Percentiles rank a stretch among this genome's conserved stretches.
Conservation (phyloP, 2,888 invertebrate genomes). For the Pheosia gnoma region DNA sequence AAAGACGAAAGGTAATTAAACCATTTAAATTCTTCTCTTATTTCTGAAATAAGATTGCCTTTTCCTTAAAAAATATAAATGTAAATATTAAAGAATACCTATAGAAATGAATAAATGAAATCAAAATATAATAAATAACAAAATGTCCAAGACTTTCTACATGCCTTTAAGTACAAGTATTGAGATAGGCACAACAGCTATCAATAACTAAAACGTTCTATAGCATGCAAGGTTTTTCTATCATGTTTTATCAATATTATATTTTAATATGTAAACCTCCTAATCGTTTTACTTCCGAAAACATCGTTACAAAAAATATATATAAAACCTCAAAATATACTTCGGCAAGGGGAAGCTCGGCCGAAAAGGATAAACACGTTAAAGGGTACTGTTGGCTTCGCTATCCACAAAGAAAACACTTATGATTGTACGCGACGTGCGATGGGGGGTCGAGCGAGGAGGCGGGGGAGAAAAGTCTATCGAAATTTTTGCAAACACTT, state of each 20-base stretch:
- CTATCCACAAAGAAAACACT: constrained; percentile 83
- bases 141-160: too few relatives aligned
- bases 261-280: constrained; percentile 24
- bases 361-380: constrained; percentile 80
- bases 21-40: too few relatives aligned
- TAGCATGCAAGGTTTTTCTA: too few relatives aligned
- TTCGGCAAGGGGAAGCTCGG: constrained; percentile 65
- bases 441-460: constrained; percentile 44
- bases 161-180: too few relatives aligned
- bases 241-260: neutral
- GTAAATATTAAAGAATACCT: too few relatives aligned
- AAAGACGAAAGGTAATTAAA: too few relatives aligned
- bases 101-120: too few relatives aligned
- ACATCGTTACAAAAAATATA: constrained; percentile 49
- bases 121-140: too few relatives aligned
- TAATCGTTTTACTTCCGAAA: constrained; percentile 44
- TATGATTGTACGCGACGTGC: constrained; percentile 63
- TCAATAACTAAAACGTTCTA: too few relatives aligned
- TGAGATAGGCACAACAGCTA: too few relatives aligned
- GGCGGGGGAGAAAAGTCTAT: constrained; percentile 65
- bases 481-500: constrained; percentile 68
- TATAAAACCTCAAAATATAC: constrained; percentile 59
- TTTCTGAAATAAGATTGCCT: too few relatives aligned
- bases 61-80: too few relatives aligned
- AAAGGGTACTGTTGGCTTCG: constrained; percentile 72